phyloP scores from a whole-genome alignment of 2,113 vertebrate species.

The Tychaedon coryphoeus region DNA sequence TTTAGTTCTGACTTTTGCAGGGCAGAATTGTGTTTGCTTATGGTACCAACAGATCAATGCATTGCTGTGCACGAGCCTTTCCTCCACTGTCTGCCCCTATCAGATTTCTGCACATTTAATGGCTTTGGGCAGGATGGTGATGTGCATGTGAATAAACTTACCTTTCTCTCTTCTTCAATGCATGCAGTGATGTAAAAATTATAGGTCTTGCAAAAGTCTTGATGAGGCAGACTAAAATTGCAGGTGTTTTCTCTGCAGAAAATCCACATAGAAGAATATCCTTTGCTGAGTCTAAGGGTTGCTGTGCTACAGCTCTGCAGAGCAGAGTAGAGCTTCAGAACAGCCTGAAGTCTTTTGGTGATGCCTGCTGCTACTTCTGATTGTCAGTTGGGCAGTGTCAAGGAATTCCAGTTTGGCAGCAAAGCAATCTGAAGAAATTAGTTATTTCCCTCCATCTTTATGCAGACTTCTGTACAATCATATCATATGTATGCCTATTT shows the following conservation, averaged over 20 bases:
- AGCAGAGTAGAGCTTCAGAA: not conserved
- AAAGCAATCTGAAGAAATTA: not conserved
- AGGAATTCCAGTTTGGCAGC: not conserved
- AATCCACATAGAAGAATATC: not conserved
- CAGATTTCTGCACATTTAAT: not conserved
- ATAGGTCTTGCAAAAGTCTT: not conserved
- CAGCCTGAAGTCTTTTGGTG: not conserved
- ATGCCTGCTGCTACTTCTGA: not conserved
- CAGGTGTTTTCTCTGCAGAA: not conserved
- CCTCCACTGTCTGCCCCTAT: not conserved
- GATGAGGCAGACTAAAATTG: conserved; percentile 36
- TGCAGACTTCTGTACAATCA: not conserved
- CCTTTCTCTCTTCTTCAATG: not conserved
- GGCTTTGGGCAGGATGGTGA: conserved; percentile 28
- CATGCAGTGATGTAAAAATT: conserved; percentile 42
- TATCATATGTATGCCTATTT: not conserved
- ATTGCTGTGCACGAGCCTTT: conserved; percentile 33
- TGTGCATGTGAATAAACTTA: conserved; percentile 47
- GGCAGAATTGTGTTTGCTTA: conserved; percentile 44
- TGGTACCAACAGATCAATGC: not conserved
- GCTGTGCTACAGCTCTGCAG: not conserved
- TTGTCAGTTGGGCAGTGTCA: fast-evolving
- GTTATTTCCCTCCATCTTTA: not conserved
- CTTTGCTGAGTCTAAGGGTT: not conserved
- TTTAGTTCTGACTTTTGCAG: not conserved